These are phyloP conservation scores for Megaceryle maxima DNA, from an alignment of 2,113 vertebrate species.

Conservation along the genomic window DNA sequence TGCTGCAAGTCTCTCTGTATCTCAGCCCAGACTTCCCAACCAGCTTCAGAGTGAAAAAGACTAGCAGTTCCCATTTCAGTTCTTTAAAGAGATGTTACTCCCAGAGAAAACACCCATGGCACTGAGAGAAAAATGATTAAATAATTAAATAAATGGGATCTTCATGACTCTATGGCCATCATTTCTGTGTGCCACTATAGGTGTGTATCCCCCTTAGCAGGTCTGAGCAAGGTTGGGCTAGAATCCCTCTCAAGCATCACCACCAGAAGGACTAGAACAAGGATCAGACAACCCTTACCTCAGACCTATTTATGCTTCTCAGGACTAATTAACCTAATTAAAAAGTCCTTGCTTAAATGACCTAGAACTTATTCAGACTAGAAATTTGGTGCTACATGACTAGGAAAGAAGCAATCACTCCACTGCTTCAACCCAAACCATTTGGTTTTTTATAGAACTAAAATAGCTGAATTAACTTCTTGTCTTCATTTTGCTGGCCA, in stretches of 20 bases:
- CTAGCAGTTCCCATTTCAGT: not conserved
- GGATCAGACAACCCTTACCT: not conserved
- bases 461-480: not conserved
- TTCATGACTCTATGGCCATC: not conserved
- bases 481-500: not conserved
- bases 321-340: not conserved
- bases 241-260: not conserved
- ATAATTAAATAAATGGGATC: not conserved
- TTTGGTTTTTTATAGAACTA: not conserved
- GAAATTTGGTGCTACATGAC: not conserved
- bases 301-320: not conserved
- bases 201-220: not conserved
- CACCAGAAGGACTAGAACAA: not conserved
- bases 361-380: not conserved
- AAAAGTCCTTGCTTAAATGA: not conserved
- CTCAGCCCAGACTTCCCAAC: not conserved
- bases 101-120: not conserved
- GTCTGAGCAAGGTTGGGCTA: not conserved
- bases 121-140: not conserved
- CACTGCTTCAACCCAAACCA: not conserved
- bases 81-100: not conserved
- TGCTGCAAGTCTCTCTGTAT: not conserved
- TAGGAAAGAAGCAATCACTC: not conserved
- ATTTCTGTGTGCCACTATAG: no score
- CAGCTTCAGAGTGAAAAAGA: not conserved